A percentile compares a stretch with the other conserved stretches of the same genome.
Evolutionary conservation across 2,113 vertebrate genomes (phyloP).

Genomic region (Bos indicus): DNA sequence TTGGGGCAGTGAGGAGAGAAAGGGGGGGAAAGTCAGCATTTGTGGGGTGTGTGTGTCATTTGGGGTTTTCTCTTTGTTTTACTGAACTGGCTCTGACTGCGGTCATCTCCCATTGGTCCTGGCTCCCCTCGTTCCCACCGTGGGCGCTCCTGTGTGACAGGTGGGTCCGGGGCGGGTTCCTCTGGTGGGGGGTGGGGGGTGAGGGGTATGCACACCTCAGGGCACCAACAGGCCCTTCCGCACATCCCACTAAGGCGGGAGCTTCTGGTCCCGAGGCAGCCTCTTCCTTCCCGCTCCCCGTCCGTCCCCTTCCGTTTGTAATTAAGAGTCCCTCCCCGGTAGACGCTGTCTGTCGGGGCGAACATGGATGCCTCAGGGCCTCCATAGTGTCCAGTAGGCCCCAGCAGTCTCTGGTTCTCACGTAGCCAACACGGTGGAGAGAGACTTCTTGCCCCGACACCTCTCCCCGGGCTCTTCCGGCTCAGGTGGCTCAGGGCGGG

Average conservation of each 20-base stretch:
- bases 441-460: fast-evolving
- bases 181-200: not conserved
- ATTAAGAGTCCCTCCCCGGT: not conserved
- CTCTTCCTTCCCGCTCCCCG: not conserved
- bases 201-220: not conserved
- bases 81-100: not conserved
- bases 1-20: not conserved
- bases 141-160: not conserved
- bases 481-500: too few relatives aligned
- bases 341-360: fast-evolving
- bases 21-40: not conserved
- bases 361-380: not conserved
- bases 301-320: not conserved
- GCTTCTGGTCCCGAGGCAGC: fast-evolving
- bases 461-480: not conserved
- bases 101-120: not conserved
- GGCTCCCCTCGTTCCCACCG: not conserved
- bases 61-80: not conserved
- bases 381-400: not conserved
- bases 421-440: too few relatives aligned
- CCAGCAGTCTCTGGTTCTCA: not conserved
- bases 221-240: too few relatives aligned
- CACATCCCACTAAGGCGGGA: fast-evolving
- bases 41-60: fast-evolving
- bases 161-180: fast-evolving